Evolutionary conservation across 2,797 vertebrate species (phyloP).

Genomic region (Rhincodon typus): DNA sequence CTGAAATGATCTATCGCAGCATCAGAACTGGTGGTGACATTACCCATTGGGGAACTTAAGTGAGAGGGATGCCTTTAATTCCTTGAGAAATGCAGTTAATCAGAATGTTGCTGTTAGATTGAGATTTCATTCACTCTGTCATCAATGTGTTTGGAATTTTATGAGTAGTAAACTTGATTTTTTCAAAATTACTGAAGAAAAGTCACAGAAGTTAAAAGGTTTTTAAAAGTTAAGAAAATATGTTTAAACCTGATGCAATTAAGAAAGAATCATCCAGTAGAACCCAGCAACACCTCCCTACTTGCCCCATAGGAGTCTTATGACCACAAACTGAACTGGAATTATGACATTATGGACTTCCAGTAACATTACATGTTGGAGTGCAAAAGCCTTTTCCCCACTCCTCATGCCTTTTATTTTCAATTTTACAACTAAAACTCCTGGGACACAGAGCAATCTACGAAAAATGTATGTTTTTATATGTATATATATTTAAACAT

Average conservation of each 20-base stretch:
- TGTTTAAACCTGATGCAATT: neutral
- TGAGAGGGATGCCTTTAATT: neutral
- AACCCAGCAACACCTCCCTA: neutral
- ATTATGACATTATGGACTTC: conserved; percentile 3
- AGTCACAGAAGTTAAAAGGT: neutral
- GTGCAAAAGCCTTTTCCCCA: neutral
- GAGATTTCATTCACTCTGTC: neutral
- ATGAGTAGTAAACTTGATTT: neutral
- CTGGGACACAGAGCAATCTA: neutral
- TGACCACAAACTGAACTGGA: conserved; percentile 26
- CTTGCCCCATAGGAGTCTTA: neutral
- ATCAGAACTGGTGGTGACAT: neutral
- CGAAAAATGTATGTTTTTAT: neutral
- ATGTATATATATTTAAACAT: neutral
- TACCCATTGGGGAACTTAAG: neutral
- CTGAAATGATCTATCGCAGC: neutral
- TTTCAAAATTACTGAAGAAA: neutral
- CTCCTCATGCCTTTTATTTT: neutral
- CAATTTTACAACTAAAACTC: conserved; percentile 17
- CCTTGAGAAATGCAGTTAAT: neutral
- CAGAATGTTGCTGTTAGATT: neutral
- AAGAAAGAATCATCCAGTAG: conserved; percentile 4
- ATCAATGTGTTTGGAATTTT: too few relatives aligned
- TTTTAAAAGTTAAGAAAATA: neutral
- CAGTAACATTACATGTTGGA: neutral